These are phyloP conservation scores for Poecilus cupreus DNA, from an alignment of 2,888 invertebrate genomes.

Conservation along the genomic window DNA sequence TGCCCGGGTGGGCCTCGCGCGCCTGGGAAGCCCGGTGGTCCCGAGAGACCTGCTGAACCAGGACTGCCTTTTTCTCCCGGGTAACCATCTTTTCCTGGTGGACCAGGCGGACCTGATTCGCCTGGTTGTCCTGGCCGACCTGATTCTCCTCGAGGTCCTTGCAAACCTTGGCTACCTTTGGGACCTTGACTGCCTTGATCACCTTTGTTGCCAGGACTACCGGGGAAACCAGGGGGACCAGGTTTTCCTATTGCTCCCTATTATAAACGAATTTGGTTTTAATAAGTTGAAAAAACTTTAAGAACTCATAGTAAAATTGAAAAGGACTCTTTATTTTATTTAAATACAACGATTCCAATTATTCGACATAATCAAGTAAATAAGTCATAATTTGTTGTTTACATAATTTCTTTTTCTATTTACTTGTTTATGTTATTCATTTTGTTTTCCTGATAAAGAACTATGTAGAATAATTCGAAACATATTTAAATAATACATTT, in stretches of 20 bases:
- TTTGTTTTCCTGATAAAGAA: too few species aligned
- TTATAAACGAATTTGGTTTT: too few species aligned
- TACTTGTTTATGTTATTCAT: too few species aligned
- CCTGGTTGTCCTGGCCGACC: slow-evolving; percentile 87
- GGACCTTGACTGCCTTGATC: slow-evolving; percentile 84
- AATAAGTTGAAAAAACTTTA: too few species aligned
- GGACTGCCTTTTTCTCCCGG: slow-evolving; percentile 87
- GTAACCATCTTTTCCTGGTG: slow-evolving; percentile 87
- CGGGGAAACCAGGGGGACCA: slow-evolving; percentile 90
- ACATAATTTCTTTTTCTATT: too few species aligned
- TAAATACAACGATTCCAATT: too few species aligned
- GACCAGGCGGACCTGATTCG: slow-evolving; percentile 84
- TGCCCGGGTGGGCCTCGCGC: slow-evolving; percentile 85
- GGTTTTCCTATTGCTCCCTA: slow-evolving; percentile 88
- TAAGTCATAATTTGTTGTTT: too few species aligned
- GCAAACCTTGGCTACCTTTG: slow-evolving; percentile 87
- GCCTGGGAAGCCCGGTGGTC: slow-evolving; percentile 89
- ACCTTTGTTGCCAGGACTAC: slow-evolving; percentile 87
- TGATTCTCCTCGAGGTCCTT: slow-evolving; percentile 87
- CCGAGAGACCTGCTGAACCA: slow-evolving; percentile 83
- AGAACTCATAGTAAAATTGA: too few species aligned
- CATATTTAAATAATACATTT: too few species aligned
- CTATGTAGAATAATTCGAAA: too few species aligned
- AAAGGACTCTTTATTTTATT: too few species aligned
- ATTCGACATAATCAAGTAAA: too few species aligned